Evolutionary conservation across 92 coral and sea anemone genomes (phyloP), one percentile per base, ranked within the genome.

Genomic region (Umimayanthus kanabou): DNA sequence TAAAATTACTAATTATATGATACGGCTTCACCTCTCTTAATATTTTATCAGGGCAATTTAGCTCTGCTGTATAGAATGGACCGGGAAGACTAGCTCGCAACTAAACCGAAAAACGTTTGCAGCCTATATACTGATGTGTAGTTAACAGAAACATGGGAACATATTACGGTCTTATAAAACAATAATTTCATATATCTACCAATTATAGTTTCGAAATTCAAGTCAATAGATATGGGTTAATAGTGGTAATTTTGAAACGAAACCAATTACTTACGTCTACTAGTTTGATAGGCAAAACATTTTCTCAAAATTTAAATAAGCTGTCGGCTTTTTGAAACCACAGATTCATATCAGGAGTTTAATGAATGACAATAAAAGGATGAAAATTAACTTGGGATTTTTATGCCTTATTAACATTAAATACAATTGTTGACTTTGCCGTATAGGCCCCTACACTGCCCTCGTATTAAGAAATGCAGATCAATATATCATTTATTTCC

Each of bases 301-400:
- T 78, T 77, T 78, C 61, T 26, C 82, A 75, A 50, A 78, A 78
- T 78, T 78, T 78, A 49, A 55, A 78, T 78, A 78, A 26, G 10
- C 37, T 49, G 82, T 45, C 82, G 82, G 82, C 39, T 45, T 47
- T 47, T 45, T 28, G 33, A 50, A 78, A 78, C 82, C 82, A 47
- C 82, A 78, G 82, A 78, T 78, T 78, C 66, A 3, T 78, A 78
- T 78, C 82, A 78, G 18, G 79, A 75, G 79, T 10, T 73, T 75
- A 14, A 0, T 25, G 82, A 29, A n/a, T 22, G 20, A 47, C n/a
- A 78, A 78, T 50, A 78, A 29, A 43, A 78, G 30, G 39, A 26
- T 28, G 29, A 78, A 49, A 53, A 45, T 78, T 75, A 39, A 75
- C 82, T 26, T 11, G n/a, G 22, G 23, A 29, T 11, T 49, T 78